Percentiles rank a stretch among this genome's conserved stretches.
Evolutionary conservation across 2,888 invertebrate genomes (phyloP).

Genomic region (Euzophera pinguis): DNA sequence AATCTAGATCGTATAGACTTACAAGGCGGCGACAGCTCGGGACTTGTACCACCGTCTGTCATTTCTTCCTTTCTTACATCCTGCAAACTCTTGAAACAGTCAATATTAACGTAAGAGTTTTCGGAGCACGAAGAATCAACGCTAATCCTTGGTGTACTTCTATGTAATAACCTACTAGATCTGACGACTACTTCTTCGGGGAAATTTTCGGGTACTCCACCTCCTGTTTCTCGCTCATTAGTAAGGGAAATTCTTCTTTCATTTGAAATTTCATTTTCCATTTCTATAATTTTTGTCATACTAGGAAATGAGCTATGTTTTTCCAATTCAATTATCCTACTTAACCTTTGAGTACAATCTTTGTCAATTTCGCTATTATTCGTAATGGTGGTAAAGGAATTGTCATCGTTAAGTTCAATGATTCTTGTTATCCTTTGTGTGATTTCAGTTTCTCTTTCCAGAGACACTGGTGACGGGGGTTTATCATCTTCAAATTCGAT

Average conservation of each 20-base stretch:
- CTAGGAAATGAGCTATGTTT: conserved; percentile 68
- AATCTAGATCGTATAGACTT: conserved; percentile 66
- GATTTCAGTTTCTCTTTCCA: conserved; percentile 49
- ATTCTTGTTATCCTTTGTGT: conserved; percentile 67
- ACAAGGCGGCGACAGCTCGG: conserved; percentile 54
- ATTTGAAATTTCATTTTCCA: conserved; percentile 74
- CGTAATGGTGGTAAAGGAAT: conserved; percentile 57
- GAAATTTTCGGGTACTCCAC: conserved; percentile 52
- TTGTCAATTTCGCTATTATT: conserved; percentile 52
- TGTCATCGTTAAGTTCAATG: conserved; percentile 65
- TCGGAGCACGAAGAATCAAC: conserved; percentile 78
- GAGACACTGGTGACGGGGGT: conserved; percentile 42
- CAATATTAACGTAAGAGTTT: conserved; percentile 78
- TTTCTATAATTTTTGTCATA: conserved; percentile 75
- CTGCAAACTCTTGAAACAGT: conserved; percentile 75
- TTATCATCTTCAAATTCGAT: conserved; percentile 66
- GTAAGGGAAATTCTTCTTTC: conserved; percentile 71
- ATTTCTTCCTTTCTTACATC: conserved; percentile 72
- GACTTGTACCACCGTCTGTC: conserved; percentile 45
- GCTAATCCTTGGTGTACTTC: conserved; percentile 72
- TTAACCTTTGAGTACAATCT: conserved; percentile 56
- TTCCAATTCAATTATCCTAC: conserved; percentile 61
- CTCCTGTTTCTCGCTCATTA: conserved; percentile 72
- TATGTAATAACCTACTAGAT: conserved; percentile 61
- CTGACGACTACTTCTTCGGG: conserved; percentile 60